Evolutionary conservation across 2,113 vertebrate species (phyloP), one percentile per base, ranked within the genome.

Genomic region (Crotalus viridis): DNA sequence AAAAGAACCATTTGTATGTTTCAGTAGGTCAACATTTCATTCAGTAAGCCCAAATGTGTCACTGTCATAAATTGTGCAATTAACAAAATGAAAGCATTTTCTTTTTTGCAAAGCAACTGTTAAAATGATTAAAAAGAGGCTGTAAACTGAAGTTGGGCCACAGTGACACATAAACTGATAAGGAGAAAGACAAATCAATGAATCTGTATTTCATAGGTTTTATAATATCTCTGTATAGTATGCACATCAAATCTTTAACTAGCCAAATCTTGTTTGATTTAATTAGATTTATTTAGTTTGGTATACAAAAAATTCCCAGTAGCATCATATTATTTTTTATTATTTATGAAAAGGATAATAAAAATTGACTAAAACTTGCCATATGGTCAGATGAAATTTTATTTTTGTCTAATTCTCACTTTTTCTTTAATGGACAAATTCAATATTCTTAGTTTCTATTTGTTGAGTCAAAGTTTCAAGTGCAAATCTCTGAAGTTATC

Each of bases 71-170:
- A 85, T 52, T 91, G 9, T 93, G 26, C 26, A 93, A 54, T 28
- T 88, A 22, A 92, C 2, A 52, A 33, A 87, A 7, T 85, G 9
- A 89, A 74, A 2, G 43, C 13, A 55, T 55, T 57, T 85, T 51
- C 43, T 69, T 69, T 51, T 69, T 59, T 28, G 54, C 85, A 92
- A 89, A 92, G 43, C 88, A 92, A 57, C 39, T 22, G 88, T 85
- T 85, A 28, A 69, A 85, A 7, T 0, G 90, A 46, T 90, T 93
- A 64, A 85, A 90, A 89, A 51, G 39, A 9, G 1, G 26, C 22
- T 85, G 1, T 90, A 91, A 93, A 91, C 3, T 24, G 55, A 61
- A 95, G 57, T 3, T n/a, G 1, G 57, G 48, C 1, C 26, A 94
- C 39, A 57, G 48, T 89, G 28, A 19, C 1, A 39, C 5, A 0